These are phyloP conservation scores for Danio albolineatus DNA, from an alignment of 2,797 vertebrate genomes.

Conservation along the genomic window DNA sequence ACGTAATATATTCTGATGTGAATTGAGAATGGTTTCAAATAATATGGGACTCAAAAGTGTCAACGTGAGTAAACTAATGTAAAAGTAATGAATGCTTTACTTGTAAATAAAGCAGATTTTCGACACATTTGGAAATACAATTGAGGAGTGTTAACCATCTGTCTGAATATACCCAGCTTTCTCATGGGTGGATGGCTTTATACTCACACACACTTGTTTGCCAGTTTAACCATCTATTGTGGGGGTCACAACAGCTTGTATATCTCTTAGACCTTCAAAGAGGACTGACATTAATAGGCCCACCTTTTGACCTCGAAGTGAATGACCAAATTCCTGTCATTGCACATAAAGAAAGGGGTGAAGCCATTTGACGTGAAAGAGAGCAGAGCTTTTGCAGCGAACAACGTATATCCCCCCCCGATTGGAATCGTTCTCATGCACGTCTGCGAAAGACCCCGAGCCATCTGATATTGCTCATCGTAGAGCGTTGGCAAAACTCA, in stretches of 20 bases:
- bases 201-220: constrained; percentile 65
- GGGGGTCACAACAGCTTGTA: constrained; percentile 74
- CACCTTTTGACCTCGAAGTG: constrained; percentile 75
- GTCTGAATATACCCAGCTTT: constrained; percentile 32
- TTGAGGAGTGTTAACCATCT: constrained; percentile 35
- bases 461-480: constrained; percentile 42
- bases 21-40: constrained; percentile 19
- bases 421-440: constrained; percentile 10
- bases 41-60: neutral
- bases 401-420: neutral
- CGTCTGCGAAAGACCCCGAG: constrained; percentile 18
- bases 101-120: constrained; percentile 12
- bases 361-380: constrained; percentile 58
- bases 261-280: constrained; percentile 81
- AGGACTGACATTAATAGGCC: constrained; percentile 68
- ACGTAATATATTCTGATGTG: constrained; percentile 18
- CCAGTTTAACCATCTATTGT: constrained; percentile 63
- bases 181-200: constrained; percentile 45
- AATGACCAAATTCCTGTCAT: constrained; percentile 74
- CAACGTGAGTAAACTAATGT: constrained; percentile 16
- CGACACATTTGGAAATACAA: constrained; percentile 31
- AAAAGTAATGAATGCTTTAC: constrained; percentile 24
- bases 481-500: constrained; percentile 40
- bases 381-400: constrained; percentile 16
- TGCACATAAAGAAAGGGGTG: constrained; percentile 71